Evolutionary conservation across 92 coral and sea anemone genomes (phyloP).

Genomic region (Parazoanthus darwini): DNA sequence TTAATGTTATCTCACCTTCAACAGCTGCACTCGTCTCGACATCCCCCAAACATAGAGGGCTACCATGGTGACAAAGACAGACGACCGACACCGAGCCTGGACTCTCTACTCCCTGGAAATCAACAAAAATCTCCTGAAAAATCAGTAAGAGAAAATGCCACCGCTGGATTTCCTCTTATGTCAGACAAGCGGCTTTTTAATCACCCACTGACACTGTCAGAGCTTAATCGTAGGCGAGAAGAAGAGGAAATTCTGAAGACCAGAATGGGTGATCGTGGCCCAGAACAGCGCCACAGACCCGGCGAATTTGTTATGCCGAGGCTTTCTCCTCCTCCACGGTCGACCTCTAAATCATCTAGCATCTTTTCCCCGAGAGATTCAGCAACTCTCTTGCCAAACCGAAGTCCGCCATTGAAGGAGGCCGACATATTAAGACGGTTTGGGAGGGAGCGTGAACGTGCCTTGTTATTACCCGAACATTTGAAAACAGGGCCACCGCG

Average conservation of each 20-base stretch:
- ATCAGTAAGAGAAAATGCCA: slow-evolving; percentile 59
- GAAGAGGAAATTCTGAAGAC: slow-evolving; percentile 62
- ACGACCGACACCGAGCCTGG: slow-evolving; percentile 58
- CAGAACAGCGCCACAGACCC: slow-evolving; percentile 57
- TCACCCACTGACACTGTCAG: slow-evolving; percentile 79
- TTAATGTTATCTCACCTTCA: slow-evolving; percentile 87
- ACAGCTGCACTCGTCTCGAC: slow-evolving; percentile 67
- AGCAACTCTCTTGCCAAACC: slow-evolving; percentile 2
- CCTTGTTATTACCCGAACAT: slow-evolving; percentile 54
- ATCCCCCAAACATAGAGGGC: slow-evolving; percentile 64
- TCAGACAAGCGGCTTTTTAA: slow-evolving; percentile 63
- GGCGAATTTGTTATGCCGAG: slow-evolving; percentile 68
- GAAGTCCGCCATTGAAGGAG: slow-evolving; percentile 32
- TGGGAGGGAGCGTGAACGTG: slow-evolving; percentile 58
- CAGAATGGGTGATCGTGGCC: slow-evolving; percentile 53
- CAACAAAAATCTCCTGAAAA: slow-evolving; percentile 70
- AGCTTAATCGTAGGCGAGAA: slow-evolving; percentile 87
- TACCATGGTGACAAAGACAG: slow-evolving; percentile 75
- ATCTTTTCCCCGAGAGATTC: slow-evolving; percentile 23
- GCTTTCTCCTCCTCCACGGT: slow-evolving; percentile 53
- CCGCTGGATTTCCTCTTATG: slow-evolving; percentile 58
- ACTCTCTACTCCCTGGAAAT: slow-evolving; percentile 58
- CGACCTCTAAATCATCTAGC: slow-evolving; percentile 17
- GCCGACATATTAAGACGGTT: slow-evolving; percentile 28
- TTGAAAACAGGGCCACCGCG: slow-evolving; percentile 90